Conservation (phyloP, 2,797 vertebrate genomes). For the Triplophysa bombifrons region DNA sequence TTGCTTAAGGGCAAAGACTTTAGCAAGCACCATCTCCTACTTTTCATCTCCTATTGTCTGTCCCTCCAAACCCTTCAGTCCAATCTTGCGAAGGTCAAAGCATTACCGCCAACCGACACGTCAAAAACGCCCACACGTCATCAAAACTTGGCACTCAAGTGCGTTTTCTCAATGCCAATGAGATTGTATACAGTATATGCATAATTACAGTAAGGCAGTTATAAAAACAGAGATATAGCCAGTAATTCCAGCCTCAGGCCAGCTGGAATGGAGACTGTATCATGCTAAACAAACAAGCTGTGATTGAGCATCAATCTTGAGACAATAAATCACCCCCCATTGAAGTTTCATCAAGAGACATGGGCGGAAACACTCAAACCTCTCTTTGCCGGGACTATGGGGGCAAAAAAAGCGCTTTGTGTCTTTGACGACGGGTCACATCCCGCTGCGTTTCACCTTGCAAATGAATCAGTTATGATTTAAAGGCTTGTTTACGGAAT, state of each 20-base stretch:
- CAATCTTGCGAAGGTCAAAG: background rate
- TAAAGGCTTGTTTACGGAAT: slow-evolving; percentile 34
- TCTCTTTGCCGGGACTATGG: background rate
- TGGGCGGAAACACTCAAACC: background rate
- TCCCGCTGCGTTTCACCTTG: slow-evolving; percentile 10
- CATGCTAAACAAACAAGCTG: slow-evolving; percentile 30
- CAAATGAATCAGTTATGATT: slow-evolving; percentile 14
- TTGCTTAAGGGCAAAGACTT: background rate
- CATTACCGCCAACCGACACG: background rate
- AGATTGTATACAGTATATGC: background rate
- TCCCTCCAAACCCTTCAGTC: background rate
- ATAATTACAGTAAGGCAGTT: slow-evolving; percentile 36
- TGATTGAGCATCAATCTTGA: slow-evolving; percentile 24
- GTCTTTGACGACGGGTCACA: slow-evolving; percentile 2
- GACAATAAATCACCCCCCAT: slow-evolving; percentile 22
- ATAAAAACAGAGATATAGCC: slow-evolving; percentile 5
- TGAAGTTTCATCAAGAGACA: slow-evolving; percentile 27
- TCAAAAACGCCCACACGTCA: slow-evolving; percentile 14
- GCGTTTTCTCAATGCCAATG: slow-evolving; percentile 19
- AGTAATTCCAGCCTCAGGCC: background rate
- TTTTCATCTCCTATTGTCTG: slow-evolving; percentile 1
- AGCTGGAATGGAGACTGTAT: background rate
- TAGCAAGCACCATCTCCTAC: background rate
- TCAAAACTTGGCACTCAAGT: slow-evolving; percentile 24
- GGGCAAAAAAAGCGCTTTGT: background rate